Evolutionary conservation across 2,113 vertebrate species (phyloP).

Genomic region (Macroglossus sobrinus): DNA sequence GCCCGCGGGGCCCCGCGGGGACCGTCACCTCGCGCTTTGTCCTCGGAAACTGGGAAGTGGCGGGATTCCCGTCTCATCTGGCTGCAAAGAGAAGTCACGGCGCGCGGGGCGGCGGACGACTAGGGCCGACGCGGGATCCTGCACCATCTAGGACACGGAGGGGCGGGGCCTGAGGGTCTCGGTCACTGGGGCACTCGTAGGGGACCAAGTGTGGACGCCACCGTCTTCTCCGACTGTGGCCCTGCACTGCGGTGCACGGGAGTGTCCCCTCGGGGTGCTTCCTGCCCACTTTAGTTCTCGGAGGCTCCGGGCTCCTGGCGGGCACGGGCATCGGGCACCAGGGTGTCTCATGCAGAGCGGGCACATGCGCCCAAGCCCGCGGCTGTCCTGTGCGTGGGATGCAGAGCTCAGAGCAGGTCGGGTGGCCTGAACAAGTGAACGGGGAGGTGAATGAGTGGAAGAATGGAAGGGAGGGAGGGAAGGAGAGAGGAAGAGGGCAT

Average conservation of each 20-base stretch:
- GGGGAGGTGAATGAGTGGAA: too few relatives aligned
- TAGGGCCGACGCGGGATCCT: neutral
- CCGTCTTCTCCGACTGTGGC: neutral
- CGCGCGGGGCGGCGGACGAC: fast-evolving
- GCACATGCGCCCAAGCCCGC: too few relatives aligned
- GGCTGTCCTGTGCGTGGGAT: too few relatives aligned
- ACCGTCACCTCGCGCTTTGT: neutral
- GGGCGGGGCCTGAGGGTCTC: neutral
- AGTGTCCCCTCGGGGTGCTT: neutral
- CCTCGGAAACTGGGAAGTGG: neutral
- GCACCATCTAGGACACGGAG: neutral
- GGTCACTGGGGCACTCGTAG: neutral
- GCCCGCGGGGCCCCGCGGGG: fast-evolving
- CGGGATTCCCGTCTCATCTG: neutral
- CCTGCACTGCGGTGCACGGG: neutral
- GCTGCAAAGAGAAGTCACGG: neutral
- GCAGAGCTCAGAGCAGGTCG: too few relatives aligned
- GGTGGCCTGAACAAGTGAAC: too few relatives aligned
- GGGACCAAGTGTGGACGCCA: neutral
- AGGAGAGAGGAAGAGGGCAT: neutral
- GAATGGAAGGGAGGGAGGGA: neutral
- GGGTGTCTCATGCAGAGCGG: too few relatives aligned
- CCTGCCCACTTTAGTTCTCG: neutral
- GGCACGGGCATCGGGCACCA: neutral
- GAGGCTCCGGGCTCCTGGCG: too few relatives aligned